These are phyloP conservation scores for Hypsopygia costalis DNA, from an alignment of 2,888 invertebrate genomes.

Conservation along the genomic window DNA sequence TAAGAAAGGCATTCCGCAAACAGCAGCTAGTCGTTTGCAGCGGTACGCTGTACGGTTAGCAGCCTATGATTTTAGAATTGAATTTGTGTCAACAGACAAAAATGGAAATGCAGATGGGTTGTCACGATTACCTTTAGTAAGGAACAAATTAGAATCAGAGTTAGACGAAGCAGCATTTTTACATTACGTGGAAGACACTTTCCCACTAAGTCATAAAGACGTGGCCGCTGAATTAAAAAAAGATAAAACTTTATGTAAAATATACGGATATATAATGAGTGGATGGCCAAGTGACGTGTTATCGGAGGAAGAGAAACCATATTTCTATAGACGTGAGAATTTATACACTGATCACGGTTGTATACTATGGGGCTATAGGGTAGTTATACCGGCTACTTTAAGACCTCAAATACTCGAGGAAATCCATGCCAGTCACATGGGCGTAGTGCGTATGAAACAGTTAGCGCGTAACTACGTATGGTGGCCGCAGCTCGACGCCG, in stretches of 20 bases:
- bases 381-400: slow-evolving; percentile 10
- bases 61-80: slow-evolving; percentile 6
- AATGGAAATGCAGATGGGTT: neutral
- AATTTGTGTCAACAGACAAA: neutral
- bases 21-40: neutral
- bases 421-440: slow-evolving; percentile 18
- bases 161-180: neutral
- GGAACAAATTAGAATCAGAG: no score
- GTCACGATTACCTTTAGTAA: slow-evolving; percentile 5
- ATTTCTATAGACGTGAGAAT: slow-evolving; percentile 7
- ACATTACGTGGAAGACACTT: neutral
- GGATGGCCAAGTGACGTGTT: neutral
- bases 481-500: slow-evolving; percentile 21
- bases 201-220: neutral
- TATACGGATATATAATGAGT: neutral
- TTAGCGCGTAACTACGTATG: slow-evolving; percentile 20
- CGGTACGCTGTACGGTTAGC: slow-evolving; percentile 1
- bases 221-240: neutral
- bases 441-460: slow-evolving; percentile 22
- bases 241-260: neutral
- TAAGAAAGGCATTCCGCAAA: neutral
- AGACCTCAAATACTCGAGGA: slow-evolving; percentile 12
- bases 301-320: neutral
- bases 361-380: slow-evolving; percentile 14
- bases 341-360: slow-evolving; percentile 14